These are phyloP conservation scores for Bufo bufo DNA, from an alignment of 2,113 vertebrate species.

Conservation along the genomic window DNA sequence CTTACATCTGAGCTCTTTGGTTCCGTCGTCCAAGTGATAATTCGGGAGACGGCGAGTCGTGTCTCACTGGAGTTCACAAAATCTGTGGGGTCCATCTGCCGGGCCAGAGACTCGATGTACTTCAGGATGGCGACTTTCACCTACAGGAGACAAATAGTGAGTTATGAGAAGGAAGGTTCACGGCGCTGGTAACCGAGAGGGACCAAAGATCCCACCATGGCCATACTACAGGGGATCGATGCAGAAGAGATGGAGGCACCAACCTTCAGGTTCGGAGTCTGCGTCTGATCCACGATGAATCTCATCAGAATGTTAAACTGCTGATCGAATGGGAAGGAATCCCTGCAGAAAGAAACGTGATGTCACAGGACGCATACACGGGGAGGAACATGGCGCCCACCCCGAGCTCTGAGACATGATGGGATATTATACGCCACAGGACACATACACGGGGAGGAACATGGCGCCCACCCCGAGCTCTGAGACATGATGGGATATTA, in stretches of 20 bases:
- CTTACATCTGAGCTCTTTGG: constrained; percentile 98
- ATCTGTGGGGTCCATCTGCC: constrained; percentile 96
- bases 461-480: no score
- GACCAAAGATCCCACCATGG: no score
- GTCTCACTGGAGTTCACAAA: constrained; percentile 98
- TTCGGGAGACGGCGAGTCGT: constrained; percentile 94
- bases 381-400: background rate
- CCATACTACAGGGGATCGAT: no score
- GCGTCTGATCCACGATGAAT: constrained; percentile 98
- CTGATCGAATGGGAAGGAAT: constrained; percentile 97
- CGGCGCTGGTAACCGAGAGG: no score
- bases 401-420: no score
- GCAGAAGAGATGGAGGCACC: constrained; percentile 52
- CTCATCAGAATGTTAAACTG: constrained; percentile 99
- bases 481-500: no score
- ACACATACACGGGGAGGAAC: no score
- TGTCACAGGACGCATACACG: background rate
- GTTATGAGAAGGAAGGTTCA: no score
- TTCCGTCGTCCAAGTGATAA: constrained; percentile 99
- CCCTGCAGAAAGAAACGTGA: constrained; percentile 71
- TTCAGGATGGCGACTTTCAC: constrained; percentile 98
- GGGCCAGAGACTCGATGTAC: constrained; percentile 92
- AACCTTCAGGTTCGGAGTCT: constrained; percentile 98
- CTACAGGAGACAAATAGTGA: constrained; percentile 65
- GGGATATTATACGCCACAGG: no score